Conservation (phyloP, 2,797 vertebrate genomes). For the Ctenosaura bakeri region DNA sequence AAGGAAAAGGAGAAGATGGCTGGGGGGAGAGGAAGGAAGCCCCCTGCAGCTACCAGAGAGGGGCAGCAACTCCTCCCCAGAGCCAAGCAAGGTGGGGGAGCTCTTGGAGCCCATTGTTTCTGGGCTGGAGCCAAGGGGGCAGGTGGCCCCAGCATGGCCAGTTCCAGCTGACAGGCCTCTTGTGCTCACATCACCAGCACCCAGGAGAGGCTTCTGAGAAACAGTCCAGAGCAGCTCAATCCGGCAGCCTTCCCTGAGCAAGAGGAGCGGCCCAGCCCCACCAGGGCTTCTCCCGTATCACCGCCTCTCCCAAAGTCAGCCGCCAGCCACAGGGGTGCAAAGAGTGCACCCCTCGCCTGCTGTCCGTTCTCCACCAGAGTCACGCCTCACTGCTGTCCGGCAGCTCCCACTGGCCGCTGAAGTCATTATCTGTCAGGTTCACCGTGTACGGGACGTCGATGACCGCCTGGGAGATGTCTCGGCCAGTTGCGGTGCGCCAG, state of each 20-base stretch:
- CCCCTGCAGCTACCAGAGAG: neutral
- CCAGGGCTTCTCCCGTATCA: too few species aligned
- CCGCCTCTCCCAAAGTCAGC: neutral
- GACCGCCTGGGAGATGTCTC: constrained; percentile 53
- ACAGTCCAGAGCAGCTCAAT: too few species aligned
- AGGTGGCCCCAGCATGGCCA: too few species aligned
- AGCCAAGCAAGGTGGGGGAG: neutral
- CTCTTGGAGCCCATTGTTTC: too few species aligned
- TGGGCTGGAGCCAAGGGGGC: too few species aligned
- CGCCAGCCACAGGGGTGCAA: rapidly evolving
- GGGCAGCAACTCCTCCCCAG: too few species aligned
- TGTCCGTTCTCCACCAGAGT: neutral
- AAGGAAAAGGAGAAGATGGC: too few species aligned
- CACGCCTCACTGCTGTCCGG: constrained; percentile 60
- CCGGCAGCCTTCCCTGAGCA: neutral
- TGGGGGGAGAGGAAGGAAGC: neutral
- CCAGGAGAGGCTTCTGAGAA: too few species aligned
- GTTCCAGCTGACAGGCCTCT: neutral
- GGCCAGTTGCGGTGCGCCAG: constrained; percentile 76
- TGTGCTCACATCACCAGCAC: too few species aligned
- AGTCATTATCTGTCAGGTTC: constrained; percentile 83
- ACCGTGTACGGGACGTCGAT: constrained; percentile 83
- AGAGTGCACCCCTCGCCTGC: neutral
- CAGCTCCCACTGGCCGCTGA: constrained; percentile 56
- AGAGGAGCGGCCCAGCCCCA: neutral